phyloP scores from a whole-genome alignment of 2,888 invertebrate genomes.

The Cryptus viduatorius region DNA sequence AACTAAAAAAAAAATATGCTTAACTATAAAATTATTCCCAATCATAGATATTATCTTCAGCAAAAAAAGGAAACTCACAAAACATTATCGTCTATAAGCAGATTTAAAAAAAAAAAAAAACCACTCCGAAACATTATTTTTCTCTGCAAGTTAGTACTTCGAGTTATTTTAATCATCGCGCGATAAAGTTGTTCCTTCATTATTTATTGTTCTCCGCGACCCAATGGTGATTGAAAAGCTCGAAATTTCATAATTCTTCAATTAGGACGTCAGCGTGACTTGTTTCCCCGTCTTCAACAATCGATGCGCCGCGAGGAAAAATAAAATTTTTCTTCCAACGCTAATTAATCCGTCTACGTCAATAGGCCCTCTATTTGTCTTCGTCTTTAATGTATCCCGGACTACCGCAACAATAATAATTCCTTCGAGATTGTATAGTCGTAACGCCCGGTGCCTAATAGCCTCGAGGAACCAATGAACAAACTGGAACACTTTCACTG shows the following conservation, averaged over 20 bases:
- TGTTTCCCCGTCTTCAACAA: no score
- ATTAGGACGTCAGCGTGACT: background rate
- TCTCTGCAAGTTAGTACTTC: background rate
- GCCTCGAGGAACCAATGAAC: constrained; percentile 63
- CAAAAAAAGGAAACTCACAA: no score
- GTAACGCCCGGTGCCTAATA: constrained; percentile 48
- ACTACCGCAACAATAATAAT: constrained; percentile 2
- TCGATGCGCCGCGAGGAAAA: background rate
- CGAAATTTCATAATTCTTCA: background rate
- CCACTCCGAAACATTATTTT: background rate
- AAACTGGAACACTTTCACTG: constrained; percentile 71
- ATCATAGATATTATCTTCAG: no score
- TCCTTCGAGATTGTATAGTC: constrained; percentile 11
- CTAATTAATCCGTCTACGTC: background rate
- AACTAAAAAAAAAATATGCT: no score
- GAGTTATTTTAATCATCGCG: background rate
- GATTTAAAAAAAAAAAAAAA: background rate
- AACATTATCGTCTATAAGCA: background rate
- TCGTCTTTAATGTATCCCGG: background rate
- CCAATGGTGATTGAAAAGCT: background rate
- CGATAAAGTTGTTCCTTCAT: background rate
- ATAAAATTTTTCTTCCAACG: background rate
- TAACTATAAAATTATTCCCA: no score
- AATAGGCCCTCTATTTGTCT: background rate
- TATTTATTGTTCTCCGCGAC: background rate